Evolutionary conservation across 2,113 vertebrate species (phyloP), one percentile per base, ranked within the genome.

Genomic region (Sisor rabdophorus): DNA sequence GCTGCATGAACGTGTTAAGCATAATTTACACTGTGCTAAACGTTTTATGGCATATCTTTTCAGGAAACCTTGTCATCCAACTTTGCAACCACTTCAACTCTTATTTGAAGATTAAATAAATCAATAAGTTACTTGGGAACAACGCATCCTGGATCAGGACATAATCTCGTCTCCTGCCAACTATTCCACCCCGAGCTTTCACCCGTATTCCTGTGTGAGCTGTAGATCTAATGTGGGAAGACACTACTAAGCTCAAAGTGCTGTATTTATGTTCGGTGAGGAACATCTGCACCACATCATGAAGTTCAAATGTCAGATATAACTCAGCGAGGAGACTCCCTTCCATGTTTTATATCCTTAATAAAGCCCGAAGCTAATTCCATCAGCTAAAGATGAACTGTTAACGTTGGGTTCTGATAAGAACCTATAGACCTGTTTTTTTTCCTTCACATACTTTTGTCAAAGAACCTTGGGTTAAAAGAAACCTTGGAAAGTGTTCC

Each of bases 51-150:
- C 59, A 63, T 72, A 63, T 60, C 60, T 76, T 71, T 63, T 82
- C 36, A 58, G 75, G 76, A 54, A 75, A 71, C 48, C 52, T 64
- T 79, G 73, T 68, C 77, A 68, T 67, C 79, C 59, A 76, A 75
- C 79, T 71, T 60, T 32, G 30, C 54, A 76, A 50, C 59, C 77
- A 64, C 53, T 68, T 73, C 56, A 70, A 60, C 77, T 73, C 52
- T 19, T 28, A 71, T 69, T 53, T 40, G 58, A 50, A 26, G 75
- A 48, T 54, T 36, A 75, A 84, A 77, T 80, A 83, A 85, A 89
- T 88, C 84, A 85, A 78, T 60, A 63, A 70, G 59, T 73, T 76
- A 87, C 80, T 81, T 71, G 74, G 86, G 74, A 85, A 73, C 28
- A 68, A 73, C 58, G 65, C 79, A 59, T 76, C 75, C 64, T 44